Percentiles rank a stretch among this genome's conserved stretches.
These are phyloP conservation scores for Sycon ciliatum DNA, from an alignment of 37 sponge, comb jelly and placozoan genomes.

Conservation along the genomic window DNA sequence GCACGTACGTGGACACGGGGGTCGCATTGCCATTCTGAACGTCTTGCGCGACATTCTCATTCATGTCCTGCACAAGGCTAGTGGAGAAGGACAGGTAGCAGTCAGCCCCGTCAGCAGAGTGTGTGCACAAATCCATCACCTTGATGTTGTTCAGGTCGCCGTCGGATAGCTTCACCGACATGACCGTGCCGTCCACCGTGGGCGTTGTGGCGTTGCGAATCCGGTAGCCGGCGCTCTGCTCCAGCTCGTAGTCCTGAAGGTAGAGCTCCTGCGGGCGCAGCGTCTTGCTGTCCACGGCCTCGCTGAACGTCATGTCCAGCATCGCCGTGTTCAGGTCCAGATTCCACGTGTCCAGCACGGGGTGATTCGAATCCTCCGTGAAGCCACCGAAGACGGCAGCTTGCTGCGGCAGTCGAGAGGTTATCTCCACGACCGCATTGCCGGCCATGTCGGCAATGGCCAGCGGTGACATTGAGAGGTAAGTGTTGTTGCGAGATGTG, in stretches of 20 bases:
- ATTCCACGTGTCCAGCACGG: slow-evolving; percentile 14
- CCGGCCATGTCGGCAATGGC: slow-evolving; percentile 62
- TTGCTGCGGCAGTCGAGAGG: not conserved
- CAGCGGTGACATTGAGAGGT: slow-evolving; percentile 29
- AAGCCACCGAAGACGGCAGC: slow-evolving; percentile 31
- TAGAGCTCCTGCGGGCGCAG: too few relatives aligned
- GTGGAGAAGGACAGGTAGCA: slow-evolving; percentile 56
- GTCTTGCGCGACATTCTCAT: slow-evolving; percentile 30
- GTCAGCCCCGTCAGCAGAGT: slow-evolving; percentile 32
- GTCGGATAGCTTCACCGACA: slow-evolving; percentile 42
- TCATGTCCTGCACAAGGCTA: slow-evolving; percentile 48
- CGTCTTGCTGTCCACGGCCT: slow-evolving; percentile 11
- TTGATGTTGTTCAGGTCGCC: slow-evolving; percentile 65
- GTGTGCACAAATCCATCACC: slow-evolving; percentile 56
- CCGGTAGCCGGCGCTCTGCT: not conserved
- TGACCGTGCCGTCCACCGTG: slow-evolving; percentile 37
- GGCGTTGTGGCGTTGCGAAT: slow-evolving; percentile 25
- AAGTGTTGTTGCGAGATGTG: slow-evolving; percentile 33
- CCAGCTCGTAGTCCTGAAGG: too few relatives aligned
- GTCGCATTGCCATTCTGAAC: slow-evolving; percentile 20
- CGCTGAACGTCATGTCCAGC: slow-evolving; percentile 17
- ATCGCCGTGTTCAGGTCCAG: slow-evolving; percentile 5
- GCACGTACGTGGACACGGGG: slow-evolving; percentile 35
- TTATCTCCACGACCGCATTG: slow-evolving; percentile 44
- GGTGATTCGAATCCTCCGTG: slow-evolving; percentile 12